A percentile compares a stretch with the other conserved stretches of the same genome.
phyloP scores from a whole-genome alignment of 2,888 invertebrate species.

The Dryobota labecula region DNA sequence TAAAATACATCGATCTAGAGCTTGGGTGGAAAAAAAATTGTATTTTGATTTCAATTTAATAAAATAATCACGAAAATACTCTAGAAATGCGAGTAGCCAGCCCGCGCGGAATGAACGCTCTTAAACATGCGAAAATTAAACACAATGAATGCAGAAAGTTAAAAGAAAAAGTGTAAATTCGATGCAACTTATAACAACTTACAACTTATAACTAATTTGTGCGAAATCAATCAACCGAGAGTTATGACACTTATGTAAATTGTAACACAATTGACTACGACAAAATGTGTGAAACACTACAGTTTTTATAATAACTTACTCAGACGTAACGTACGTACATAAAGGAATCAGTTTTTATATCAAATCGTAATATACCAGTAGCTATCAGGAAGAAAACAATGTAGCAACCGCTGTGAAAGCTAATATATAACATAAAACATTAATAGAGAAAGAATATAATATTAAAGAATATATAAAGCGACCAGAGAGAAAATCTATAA shows the following conservation, averaged over 20 bases:
- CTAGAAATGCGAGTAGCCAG: no score
- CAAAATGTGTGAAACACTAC: constrained; percentile 66
- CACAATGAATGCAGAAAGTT: not conserved
- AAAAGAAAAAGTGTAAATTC: not conserved
- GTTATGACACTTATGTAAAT: constrained; percentile 45
- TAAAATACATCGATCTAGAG: no score
- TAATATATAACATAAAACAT: constrained; percentile 12
- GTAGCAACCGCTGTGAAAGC: constrained; percentile 17
- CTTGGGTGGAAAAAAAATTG: no score
- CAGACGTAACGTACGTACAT: constrained; percentile 37
- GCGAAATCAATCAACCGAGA: constrained; percentile 36
- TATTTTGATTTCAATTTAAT: no score
- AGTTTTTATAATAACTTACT: constrained; percentile 41
- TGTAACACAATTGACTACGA: constrained; percentile 61
- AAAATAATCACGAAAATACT: no score
- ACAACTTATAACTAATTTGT: constrained; percentile 26
- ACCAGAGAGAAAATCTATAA: constrained; percentile 10
- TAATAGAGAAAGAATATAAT: constrained; percentile 14
- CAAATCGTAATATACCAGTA: constrained; percentile 16
- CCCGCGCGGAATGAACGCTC: no score
- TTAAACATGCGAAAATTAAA: not conserved
- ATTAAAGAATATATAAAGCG: not conserved
- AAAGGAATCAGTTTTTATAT: constrained; percentile 43
- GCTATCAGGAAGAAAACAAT: constrained; percentile 31
- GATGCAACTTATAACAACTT: not conserved